Evolutionary conservation across 2,888 invertebrate genomes (phyloP), one percentile per base, ranked within the genome.

Genomic region (Dicyrtoma fusca): DNA sequence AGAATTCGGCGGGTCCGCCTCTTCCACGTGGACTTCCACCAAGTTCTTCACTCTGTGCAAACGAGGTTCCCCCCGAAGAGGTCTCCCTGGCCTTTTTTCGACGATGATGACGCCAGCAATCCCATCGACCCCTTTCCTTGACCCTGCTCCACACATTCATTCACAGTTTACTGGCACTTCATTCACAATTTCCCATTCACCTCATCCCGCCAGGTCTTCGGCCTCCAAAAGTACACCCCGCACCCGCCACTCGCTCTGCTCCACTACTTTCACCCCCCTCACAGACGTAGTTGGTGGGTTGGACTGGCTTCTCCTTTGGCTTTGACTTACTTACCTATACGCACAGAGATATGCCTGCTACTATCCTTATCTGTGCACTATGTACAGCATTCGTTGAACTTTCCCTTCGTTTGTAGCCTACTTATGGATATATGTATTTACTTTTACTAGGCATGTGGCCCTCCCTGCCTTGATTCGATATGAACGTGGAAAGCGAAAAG

Each of bases 11-110:
- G 49, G 49, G 57, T 47, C 75, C 75, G 73, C 75, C 75, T 57
- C 26, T 62, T 53, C 57, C 75, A 75, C 75, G 75, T 75, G 75
- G 49, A 66, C 34, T 34, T 34, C 34, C 8, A 3, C 34, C 34
- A 3, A 34, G 34, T 34, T 34, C 34, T 34, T 34, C 34, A 34
- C 34, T 34, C 34, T 34, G 4, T 34, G 8, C 21, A 53, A 13
- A 53, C 19, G 57, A 25, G 59, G 53, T 53, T 19, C 53, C 53
- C 23, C n/a, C 53, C 53, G 23, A 53, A 53, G 8, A 5, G 17
- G 17, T 19, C 53, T 1, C 17, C 11, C 21, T 19, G 11, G n/a
- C n/a, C n/a, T 53, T 19, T 17, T 53, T 21, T 23, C 23, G 17
- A 13, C 10, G 3, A 25, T 17, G 21, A 21, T 57, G 57, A 34